Conservation (phyloP, 2,113 vertebrate genomes). For the Oceanites oceanicus region DNA sequence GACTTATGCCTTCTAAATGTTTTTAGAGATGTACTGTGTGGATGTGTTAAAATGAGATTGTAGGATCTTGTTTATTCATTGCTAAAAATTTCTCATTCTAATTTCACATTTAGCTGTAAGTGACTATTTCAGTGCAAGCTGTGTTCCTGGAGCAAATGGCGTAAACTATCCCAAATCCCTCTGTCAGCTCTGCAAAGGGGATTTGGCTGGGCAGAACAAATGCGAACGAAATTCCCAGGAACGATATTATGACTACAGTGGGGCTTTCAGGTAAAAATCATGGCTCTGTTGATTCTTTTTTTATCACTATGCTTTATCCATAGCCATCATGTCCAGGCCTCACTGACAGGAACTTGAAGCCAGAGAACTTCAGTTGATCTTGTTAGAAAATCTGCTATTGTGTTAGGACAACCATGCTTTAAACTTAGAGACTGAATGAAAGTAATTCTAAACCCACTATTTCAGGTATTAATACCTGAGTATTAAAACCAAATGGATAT, state of each 20-base stretch:
- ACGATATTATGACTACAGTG: conserved; percentile 84
- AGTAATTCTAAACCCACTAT: not conserved
- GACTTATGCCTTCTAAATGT: not conserved
- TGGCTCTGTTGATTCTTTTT: not conserved
- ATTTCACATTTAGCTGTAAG: conserved; percentile 79
- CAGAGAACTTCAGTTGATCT: not conserved
- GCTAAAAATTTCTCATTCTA: not conserved
- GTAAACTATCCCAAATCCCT: conserved; percentile 73
- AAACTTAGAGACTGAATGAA: not conserved
- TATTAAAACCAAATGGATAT: not conserved
- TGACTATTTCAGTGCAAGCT: conserved; percentile 88
- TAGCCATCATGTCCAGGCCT: not conserved
- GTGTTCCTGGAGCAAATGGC: conserved; percentile 84
- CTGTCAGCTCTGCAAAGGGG: conserved; percentile 85
- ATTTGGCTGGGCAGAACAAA: conserved; percentile 60
- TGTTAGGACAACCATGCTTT: not conserved
- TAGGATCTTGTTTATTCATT: not conserved
- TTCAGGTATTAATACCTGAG: not conserved
- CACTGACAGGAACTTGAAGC: not conserved
- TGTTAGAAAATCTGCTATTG: not conserved
- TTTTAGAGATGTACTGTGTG: not conserved
- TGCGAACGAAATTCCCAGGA: conserved; percentile 78
- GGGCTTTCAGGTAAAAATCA: conserved; percentile 88
- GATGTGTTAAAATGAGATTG: not conserved
- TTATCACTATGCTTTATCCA: not conserved